Base-by-base conservation (phyloP, 2,888 invertebrate genomes). In the Meghimatium bilineatum region DNA sequence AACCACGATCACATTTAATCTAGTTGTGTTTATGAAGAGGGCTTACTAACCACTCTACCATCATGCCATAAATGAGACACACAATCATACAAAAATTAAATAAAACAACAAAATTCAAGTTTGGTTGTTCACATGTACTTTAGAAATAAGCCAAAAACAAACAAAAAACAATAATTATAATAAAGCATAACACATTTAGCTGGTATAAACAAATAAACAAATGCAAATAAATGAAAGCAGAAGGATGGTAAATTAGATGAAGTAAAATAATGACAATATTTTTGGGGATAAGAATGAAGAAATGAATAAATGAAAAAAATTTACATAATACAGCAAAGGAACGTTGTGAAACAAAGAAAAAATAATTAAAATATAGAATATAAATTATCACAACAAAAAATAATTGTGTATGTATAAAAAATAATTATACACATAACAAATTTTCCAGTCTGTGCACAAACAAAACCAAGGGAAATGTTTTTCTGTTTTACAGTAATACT, bases 331-430 rank as follows among this genome's bases (percentile, higher is more conserved):
- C 26, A n/a, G 29, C 5, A 12, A 66, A 26, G 63, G 29, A 66
- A 66, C 29, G 6, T 26, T 29, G 29, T 1, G 3, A 66, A n/a
- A 66, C 5, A 66, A 26, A 8, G 26, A 26, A 66, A 67, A 69
- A 52, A 32, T 1, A 23, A 32, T 52, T 52, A 32, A 44, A n/a
- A n/a, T 36, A 8, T 56, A 34, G 1, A 20, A 29, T 12, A 32
- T 56, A 75, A 60, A 63, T 77, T 60, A 77, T 60, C 36, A 77
- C 76, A 77, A 60, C 26, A 38, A 74, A 36, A 63, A n/a, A 63
- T 23, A 60, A 77, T 38, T 8, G 20, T 60, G 36, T 63, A 77
- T 74, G n/a, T n/a, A n/a, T n/a, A n/a, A n/a, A n/a, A n/a, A n/a
- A n/a, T n/a, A n/a, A n/a, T n/a, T n/a, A n/a, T n/a, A n/a, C 75